phyloP scores from a whole-genome alignment of 1,140 invertebrate species.

The Cyphomyrmex costatus region DNA sequence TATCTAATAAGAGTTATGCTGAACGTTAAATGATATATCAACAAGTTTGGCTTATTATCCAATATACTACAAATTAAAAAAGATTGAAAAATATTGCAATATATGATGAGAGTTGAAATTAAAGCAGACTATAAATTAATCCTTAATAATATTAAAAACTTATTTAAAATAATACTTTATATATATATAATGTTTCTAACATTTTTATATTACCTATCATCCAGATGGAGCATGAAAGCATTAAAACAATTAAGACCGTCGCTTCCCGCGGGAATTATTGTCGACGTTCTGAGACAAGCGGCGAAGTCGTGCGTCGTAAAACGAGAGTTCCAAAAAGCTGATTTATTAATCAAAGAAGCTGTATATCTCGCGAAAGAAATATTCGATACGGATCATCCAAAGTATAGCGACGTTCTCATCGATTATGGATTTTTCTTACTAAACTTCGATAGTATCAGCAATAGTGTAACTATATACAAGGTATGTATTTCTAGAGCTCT shows the following conservation, averaged over 20 bases:
- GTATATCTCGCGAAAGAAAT: slow-evolving; percentile 91
- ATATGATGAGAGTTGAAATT: too few relatives aligned
- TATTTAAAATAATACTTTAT: background rate
- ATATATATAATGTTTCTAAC: slow-evolving; percentile 29
- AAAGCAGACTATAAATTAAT: too few relatives aligned
- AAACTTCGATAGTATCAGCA: slow-evolving; percentile 94
- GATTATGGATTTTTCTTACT: slow-evolving; percentile 97
- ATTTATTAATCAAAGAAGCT: slow-evolving; percentile 93
- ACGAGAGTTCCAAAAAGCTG: slow-evolving; percentile 93
- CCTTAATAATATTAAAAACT: background rate
- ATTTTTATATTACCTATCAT: slow-evolving; percentile 61
- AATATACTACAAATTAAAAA: too few relatives aligned
- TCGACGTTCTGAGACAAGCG: slow-evolving; percentile 94
- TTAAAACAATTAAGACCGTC: slow-evolving; percentile 89
- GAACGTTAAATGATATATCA: too few relatives aligned
- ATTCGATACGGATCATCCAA: slow-evolving; percentile 91
- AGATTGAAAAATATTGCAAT: too few relatives aligned
- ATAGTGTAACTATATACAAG: slow-evolving; percentile 94
- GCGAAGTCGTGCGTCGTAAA: slow-evolving; percentile 96
- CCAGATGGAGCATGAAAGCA: slow-evolving; percentile 91
- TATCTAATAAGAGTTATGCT: too few relatives aligned
- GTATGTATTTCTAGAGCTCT: slow-evolving; percentile 82
- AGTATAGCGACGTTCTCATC: slow-evolving; percentile 93
- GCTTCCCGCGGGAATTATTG: slow-evolving; percentile 89
- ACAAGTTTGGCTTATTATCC: too few relatives aligned